Evolutionary conservation across 2,888 invertebrate genomes (phyloP), one percentile per base, ranked within the genome.

Genomic region (Listrodromus nycthemerus): DNA sequence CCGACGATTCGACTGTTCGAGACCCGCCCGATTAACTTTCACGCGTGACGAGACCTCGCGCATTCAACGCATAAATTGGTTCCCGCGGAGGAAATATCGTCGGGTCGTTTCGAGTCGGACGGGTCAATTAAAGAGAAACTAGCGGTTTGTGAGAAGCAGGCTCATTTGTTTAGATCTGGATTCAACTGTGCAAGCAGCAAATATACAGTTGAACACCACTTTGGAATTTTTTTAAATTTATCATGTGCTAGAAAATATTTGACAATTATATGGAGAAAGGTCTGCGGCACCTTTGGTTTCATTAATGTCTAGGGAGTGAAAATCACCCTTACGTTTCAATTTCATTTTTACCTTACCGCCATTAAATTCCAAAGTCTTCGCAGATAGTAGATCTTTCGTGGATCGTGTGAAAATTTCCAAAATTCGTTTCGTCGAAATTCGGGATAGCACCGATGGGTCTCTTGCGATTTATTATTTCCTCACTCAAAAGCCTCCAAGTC

Each of bases 391-490:
- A 69, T 63, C 52, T 74, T 67, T 71, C 30, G 30, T 16, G 16
- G 24, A 1, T 45, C 41, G 21, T 6, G 27, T 5, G 2, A 63
- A 63, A 70, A 80, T 13, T 70, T 37, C 8, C 7, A 66, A 21
- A 21, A 61, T 4, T 24, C 30, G 30, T 55, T 52, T 71, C 66
- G 50, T 21, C 16, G 70, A 71, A 67, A 61, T 76, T 61, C 16
- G 21, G 27, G 70, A 77, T 69, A 63, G 45, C 24, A 6, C 19
- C 19, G 16, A 7, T 16, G 19, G 61, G 50, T 41, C 16, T 66
- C 58, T 45, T 8, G 66, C 58, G 66, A 80, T 73, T 80, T 58
- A 67, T 58, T 58, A 67, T 73, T 74, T 67, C n/a, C 66, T 21
- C 21, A 10, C 37, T 30, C 41, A 1, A 61, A 7, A 48, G 30